A percentile compares a stretch with the other conserved stretches of the same genome.
phyloP scores from a whole-genome alignment of 2,113 vertebrate species.

The Helogale parvula region DNA sequence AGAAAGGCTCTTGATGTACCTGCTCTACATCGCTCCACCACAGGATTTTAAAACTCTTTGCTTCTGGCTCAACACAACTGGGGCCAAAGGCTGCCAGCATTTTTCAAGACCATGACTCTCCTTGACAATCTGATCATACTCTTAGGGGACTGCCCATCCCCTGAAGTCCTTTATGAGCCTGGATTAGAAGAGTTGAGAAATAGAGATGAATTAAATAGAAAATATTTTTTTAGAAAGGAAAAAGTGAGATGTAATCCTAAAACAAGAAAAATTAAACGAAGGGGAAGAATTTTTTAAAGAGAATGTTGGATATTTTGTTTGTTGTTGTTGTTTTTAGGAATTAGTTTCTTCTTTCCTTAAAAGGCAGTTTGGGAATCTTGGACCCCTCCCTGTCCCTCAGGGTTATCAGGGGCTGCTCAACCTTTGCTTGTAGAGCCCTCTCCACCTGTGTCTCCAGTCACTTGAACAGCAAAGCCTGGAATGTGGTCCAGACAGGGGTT shows the following conservation, averaged over 20 bases:
- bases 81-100: not conserved
- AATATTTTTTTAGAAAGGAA: not conserved
- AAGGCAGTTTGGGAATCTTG: not conserved
- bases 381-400: not conserved
- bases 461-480: not conserved
- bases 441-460: no score
- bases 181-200: not conserved
- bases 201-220: not conserved
- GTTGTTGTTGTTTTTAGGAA: not conserved
- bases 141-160: not conserved
- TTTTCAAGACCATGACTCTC: not conserved
- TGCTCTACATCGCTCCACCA: not conserved
- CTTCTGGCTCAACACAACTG: not conserved
- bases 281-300: not conserved
- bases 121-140: not conserved
- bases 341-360: not conserved
- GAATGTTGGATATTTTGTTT: not conserved
- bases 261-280: not conserved
- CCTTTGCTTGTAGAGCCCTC: not conserved
- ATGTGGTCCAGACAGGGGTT: not conserved
- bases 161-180: not conserved
- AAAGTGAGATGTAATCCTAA: not conserved
- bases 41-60: not conserved
- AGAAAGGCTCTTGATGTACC: not conserved
- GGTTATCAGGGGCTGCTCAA: not conserved